Conservation (phyloP, 2,797 vertebrate genomes). For the Glossophaga mutica region DNA sequence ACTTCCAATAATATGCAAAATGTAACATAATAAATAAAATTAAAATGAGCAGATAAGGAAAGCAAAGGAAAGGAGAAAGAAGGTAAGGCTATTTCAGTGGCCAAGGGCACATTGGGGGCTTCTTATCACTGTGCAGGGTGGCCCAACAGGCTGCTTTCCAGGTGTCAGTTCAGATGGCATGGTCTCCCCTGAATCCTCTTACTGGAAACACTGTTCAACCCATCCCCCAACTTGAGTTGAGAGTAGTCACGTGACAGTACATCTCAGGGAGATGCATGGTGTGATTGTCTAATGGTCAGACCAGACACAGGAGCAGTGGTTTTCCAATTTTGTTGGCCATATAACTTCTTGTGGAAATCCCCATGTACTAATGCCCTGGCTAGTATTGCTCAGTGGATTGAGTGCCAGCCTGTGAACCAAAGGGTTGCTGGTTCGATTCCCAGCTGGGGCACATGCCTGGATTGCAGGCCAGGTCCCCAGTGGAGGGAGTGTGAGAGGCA, state of each 20-base stretch:
- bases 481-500: no score
- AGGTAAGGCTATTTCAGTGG: neutral
- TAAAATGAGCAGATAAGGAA: neutral
- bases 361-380: neutral
- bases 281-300: neutral
- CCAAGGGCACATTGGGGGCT: rapidly evolving
- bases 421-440: no score
- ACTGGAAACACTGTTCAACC: neutral
- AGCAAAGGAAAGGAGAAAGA: neutral
- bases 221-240: rapidly evolving
- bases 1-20: neutral
- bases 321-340: neutral
- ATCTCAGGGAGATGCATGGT: neutral
- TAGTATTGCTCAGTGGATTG: no score
- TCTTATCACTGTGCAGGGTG: rapidly evolving
- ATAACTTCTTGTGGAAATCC: neutral
- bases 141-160: neutral
- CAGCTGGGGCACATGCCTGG: no score
- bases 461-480: no score
- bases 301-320: neutral
- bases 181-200: rapidly evolving
- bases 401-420: no score
- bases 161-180: no score
- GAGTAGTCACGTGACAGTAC: neutral
- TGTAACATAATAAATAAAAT: neutral